A percentile compares a stretch with the other conserved stretches of the same genome.
Conservation (phyloP, 2,888 invertebrate genomes). For the Harmothoe impar region DNA sequence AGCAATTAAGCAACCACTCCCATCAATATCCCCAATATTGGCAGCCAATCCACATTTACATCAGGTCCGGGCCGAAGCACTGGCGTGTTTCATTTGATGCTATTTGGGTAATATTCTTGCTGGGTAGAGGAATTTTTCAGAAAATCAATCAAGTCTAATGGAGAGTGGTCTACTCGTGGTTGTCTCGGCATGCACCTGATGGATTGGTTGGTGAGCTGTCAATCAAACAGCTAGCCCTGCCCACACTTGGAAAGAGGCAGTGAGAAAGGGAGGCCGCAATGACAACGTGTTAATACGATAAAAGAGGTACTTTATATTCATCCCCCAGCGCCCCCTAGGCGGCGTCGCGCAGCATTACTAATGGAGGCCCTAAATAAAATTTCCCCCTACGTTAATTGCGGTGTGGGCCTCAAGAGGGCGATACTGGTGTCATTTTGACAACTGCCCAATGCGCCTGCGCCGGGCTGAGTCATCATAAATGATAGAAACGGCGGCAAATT, state of each 20-base stretch:
- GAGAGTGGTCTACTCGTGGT: neutral
- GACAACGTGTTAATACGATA: conserved; percentile 63
- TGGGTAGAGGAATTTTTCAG: neutral
- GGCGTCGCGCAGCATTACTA: conserved; percentile 49
- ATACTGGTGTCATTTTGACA: conserved; percentile 62
- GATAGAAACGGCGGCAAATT: conserved; percentile 57
- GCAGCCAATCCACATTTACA: neutral
- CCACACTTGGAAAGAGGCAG: neutral
- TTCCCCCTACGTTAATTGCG: conserved; percentile 58
- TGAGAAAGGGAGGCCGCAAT: conserved; percentile 12
- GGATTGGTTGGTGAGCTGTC: conserved; percentile 34
- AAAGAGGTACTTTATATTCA: conserved; percentile 63
- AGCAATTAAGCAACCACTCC: neutral
- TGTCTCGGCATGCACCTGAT: neutral
- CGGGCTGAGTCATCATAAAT: conserved; percentile 56
- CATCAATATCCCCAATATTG: conserved; percentile 15
- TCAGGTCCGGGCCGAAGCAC: no score
- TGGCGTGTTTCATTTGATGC: no score
- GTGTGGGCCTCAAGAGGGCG: conserved; percentile 56
- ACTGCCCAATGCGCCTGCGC: conserved; percentile 53
- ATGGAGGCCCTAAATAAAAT: conserved; percentile 62
- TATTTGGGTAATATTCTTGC: no score
- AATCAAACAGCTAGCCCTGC: conserved; percentile 48
- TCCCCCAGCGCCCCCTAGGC: conserved; percentile 47
- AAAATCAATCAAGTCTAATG: conserved; percentile 10